A percentile compares a stretch with the other conserved stretches of the same genome.
Evolutionary conservation across 64 coral and sea anemone genomes (phyloP).

Genomic region (Dendronephthya gigantea): DNA sequence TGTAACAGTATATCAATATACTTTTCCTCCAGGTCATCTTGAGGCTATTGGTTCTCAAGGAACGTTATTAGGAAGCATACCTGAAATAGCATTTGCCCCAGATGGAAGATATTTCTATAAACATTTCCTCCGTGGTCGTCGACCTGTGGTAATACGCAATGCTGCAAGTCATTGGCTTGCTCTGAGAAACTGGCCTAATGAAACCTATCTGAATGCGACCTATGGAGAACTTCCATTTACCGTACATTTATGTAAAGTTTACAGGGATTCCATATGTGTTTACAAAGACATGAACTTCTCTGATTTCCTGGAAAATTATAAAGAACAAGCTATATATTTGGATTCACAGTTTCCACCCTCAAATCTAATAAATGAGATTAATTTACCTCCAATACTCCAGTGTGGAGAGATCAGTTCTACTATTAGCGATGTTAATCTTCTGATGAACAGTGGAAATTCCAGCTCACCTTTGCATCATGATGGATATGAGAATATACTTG

Average conservation of each 20-base stretch:
- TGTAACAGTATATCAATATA: no score
- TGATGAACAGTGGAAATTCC: constrained; percentile 64
- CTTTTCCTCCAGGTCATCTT: constrained; percentile 40
- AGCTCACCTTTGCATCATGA: constrained; percentile 86
- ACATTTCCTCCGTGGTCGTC: constrained; percentile 58
- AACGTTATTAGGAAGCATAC: constrained; percentile 27
- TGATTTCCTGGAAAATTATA: constrained; percentile 68
- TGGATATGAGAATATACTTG: constrained; percentile 92
- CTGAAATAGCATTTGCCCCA: constrained; percentile 60
- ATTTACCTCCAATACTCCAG: constrained; percentile 60
- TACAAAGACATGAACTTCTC: constrained; percentile 45
- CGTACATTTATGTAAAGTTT: constrained; percentile 71
- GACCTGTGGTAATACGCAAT: constrained; percentile 61
- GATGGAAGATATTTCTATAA: constrained; percentile 77
- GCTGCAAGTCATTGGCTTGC: constrained; percentile 80
- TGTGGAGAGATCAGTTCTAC: constrained; percentile 56
- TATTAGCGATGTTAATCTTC: constrained; percentile 51
- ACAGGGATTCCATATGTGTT: constrained; percentile 55
- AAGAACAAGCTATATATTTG: constrained; percentile 68
- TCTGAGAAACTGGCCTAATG: constrained; percentile 63
- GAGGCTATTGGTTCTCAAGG: constrained; percentile 52
- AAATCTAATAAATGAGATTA: constrained; percentile 56
- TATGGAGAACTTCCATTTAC: constrained; percentile 59
- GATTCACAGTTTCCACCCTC: constrained; percentile 75
- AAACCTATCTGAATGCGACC: constrained; percentile 59